Conservation (phyloP, 1,140 invertebrate genomes). For the Thaumatotibia leucotreta region DNA sequence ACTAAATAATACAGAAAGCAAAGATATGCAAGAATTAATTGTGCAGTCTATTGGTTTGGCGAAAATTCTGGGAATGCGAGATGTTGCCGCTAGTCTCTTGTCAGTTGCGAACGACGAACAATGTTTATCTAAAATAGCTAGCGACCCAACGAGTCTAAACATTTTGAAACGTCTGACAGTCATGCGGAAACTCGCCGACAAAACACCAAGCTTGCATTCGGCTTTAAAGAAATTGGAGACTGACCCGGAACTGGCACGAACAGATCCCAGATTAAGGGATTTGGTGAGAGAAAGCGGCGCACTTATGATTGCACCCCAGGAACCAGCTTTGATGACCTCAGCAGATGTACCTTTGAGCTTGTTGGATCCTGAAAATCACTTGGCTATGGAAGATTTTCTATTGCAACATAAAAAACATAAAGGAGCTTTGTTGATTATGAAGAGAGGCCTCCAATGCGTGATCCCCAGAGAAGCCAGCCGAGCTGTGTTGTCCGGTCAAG, state of each 20-base stretch:
- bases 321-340: slow-evolving; percentile 79
- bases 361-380: slow-evolving; percentile 80
- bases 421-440: slow-evolving; percentile 84
- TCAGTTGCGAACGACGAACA: slow-evolving; percentile 79
- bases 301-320: slow-evolving; percentile 82
- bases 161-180: slow-evolving; percentile 84
- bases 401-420: slow-evolving; percentile 78
- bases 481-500: slow-evolving; percentile 84
- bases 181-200: slow-evolving; percentile 84
- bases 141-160: slow-evolving; percentile 79
- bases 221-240: slow-evolving; percentile 80
- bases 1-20: slow-evolving; percentile 72
- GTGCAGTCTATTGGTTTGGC: slow-evolving; percentile 84
- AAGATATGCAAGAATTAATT: slow-evolving; percentile 75
- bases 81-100: slow-evolving; percentile 78
- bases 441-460: slow-evolving; percentile 86
- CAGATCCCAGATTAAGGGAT: slow-evolving; percentile 82
- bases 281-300: slow-evolving; percentile 84
- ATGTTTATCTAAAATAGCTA: slow-evolving; percentile 77
- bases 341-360: slow-evolving; percentile 81
- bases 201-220: slow-evolving; percentile 78
- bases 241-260: slow-evolving; percentile 81
- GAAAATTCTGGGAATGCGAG: slow-evolving; percentile 81
- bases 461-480: slow-evolving; percentile 85
- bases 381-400: slow-evolving; percentile 87